phyloP scores from a whole-genome alignment of 2,888 invertebrate species.

The Stictocephala bisonia region DNA sequence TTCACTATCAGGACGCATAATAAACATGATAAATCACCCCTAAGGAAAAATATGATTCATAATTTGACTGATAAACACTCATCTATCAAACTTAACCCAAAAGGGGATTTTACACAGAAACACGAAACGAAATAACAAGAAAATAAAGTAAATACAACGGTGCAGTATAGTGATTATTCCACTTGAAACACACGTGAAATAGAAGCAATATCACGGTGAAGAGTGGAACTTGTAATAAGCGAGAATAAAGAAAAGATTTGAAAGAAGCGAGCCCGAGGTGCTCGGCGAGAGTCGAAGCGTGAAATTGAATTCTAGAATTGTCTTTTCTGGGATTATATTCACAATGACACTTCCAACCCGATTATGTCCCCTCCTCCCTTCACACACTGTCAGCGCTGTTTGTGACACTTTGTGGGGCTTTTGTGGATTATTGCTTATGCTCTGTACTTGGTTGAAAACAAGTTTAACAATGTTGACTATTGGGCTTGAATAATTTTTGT shows the following conservation, averaged over 20 bases:
- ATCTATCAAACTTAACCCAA: too few relatives aligned
- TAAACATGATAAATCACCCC: too few relatives aligned
- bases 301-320: conserved; percentile 40
- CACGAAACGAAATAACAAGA: too few relatives aligned
- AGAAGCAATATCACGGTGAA: conserved; percentile 1
- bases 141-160: too few relatives aligned
- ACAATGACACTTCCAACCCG: conserved; percentile 42
- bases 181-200: neutral
- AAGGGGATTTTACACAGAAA: too few relatives aligned
- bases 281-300: conserved; percentile 8
- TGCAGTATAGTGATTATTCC: neutral
- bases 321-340: conserved; percentile 42
- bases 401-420: conserved; percentile 15
- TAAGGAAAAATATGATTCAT: too few relatives aligned
- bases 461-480: too few relatives aligned
- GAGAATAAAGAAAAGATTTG: neutral
- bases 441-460: too few relatives aligned
- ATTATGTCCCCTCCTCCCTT: conserved; percentile 19
- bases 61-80: too few relatives aligned
- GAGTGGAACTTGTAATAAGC: conserved; percentile 11
- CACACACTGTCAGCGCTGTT: neutral
- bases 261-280: conserved; percentile 15
- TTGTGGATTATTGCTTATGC: conserved; percentile 17
- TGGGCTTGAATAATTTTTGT: too few relatives aligned
- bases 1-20: too few relatives aligned